A percentile compares a stretch with the other conserved stretches of the same genome.
These are phyloP conservation scores for Dolichotis patagonum DNA, from an alignment of 2,113 vertebrate genomes.

Conservation along the genomic window DNA sequence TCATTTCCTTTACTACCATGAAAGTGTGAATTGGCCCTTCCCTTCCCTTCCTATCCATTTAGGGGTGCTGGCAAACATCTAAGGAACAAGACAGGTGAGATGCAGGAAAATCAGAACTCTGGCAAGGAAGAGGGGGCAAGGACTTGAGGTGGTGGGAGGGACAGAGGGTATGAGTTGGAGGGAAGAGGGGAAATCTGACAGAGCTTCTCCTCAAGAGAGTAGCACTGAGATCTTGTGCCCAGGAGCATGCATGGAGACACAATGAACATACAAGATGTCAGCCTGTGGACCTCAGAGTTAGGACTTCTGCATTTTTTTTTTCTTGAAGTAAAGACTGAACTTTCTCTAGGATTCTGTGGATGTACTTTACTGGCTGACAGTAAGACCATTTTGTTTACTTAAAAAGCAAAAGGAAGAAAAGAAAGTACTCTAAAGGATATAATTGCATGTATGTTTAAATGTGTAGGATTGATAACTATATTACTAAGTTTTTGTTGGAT, in stretches of 20 bases:
- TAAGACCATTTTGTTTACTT: slow-evolving; percentile 17
- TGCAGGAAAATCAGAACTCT: not conserved
- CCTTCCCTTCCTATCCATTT: not conserved
- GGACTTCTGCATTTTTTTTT: not conserved
- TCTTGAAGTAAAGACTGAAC: not conserved
- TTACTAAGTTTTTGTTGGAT: too few relatives aligned
- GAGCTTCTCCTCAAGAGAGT: not conserved
- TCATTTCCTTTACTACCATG: not conserved
- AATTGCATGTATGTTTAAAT: too few relatives aligned
- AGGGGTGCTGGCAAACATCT: not conserved
- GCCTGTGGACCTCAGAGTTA: not conserved
- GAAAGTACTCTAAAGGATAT: too few relatives aligned
- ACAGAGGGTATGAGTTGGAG: not conserved
- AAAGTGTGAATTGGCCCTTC: not conserved
- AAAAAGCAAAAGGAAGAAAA: too few relatives aligned
- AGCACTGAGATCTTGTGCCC: not conserved
- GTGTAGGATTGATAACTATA: too few relatives aligned
- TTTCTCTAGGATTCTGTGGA: not conserved
- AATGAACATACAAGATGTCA: not conserved
- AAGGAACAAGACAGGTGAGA: not conserved
- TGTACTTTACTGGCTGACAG: not conserved
- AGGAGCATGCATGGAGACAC: not conserved
- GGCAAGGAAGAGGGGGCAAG: not conserved
- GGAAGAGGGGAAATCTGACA: not conserved
- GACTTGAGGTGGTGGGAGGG: not conserved